Percentiles rank a stretch among this genome's conserved stretches.
Conservation (phyloP, 2,888 invertebrate species). For the Agonopterix arenella region DNA sequence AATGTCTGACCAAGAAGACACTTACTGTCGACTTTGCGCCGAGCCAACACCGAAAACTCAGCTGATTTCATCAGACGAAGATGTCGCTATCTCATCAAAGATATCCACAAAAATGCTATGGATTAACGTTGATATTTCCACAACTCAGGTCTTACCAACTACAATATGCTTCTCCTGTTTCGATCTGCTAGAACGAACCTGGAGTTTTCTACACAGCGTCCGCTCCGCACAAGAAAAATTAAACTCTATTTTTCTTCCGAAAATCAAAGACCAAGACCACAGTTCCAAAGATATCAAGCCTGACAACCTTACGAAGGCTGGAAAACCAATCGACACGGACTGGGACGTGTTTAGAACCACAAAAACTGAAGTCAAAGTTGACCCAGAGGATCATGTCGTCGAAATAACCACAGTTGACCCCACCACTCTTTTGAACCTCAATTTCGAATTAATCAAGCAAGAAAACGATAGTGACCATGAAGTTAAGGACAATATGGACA, state of each 20-base stretch:
- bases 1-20: conserved; percentile 47
- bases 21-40: conserved; percentile 62
- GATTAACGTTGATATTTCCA: conserved; percentile 58
- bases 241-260: conserved; percentile 29
- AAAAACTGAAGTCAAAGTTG: conserved; percentile 35
- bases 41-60: conserved; percentile 50
- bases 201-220: conserved; percentile 54
- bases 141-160: conserved; percentile 40
- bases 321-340: conserved; percentile 48
- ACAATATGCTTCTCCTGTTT: conserved; percentile 65
- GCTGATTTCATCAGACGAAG: conserved; percentile 52
- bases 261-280: conserved; percentile 15
- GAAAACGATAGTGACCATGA: conserved; percentile 33
- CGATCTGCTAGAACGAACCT: conserved; percentile 60
- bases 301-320: conserved; percentile 17
- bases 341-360: conserved; percentile 51
- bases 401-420: conserved; percentile 26
- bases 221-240: conserved; percentile 55
- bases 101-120: conserved; percentile 55
- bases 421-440: conserved; percentile 24
- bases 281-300: conserved; percentile 13
- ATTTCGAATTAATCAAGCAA: conserved; percentile 28
- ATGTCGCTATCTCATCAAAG: conserved; percentile 50
- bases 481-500: conserved; percentile 16
- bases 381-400: conserved; percentile 20